A percentile compares a stretch with the other conserved stretches of the same genome.
phyloP scores from a whole-genome alignment of 2,888 invertebrate species.

The Nephrotoma appendiculata region DNA sequence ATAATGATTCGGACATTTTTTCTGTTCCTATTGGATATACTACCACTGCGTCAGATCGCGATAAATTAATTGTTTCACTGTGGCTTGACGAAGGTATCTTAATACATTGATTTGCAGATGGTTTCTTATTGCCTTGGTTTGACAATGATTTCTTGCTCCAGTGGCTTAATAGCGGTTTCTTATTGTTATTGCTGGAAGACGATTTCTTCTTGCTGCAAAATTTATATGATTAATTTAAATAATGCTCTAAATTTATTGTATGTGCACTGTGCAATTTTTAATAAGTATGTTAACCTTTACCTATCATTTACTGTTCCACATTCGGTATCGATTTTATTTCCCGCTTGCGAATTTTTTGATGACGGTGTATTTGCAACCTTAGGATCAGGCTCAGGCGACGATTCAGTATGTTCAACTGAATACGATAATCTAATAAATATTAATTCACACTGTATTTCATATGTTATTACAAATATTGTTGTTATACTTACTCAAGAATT shows the following conservation, averaged over 20 bases:
- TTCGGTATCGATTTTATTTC: not conserved
- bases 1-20: not conserved
- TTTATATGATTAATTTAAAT: not conserved
- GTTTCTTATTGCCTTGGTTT: not conserved
- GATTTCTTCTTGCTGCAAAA: not conserved
- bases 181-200: not conserved
- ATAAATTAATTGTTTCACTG: not conserved
- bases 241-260: not conserved
- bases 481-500: not conserved
- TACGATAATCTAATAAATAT: not conserved
- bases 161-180: not conserved
- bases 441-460: not conserved
- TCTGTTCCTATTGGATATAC: not conserved
- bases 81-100: not conserved
- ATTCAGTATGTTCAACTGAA: not conserved
- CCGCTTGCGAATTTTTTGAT: not conserved
- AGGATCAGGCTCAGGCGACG: not conserved
- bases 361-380: not conserved
- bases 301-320: not conserved
- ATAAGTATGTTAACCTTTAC: not conserved
- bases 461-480: not conserved
- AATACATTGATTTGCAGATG: not conserved
- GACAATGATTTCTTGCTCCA: not conserved
- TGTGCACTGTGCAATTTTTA: not conserved
- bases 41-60: not conserved